Evolutionary conservation across 2,113 vertebrate species (phyloP), one percentile per base, ranked within the genome.

Genomic region (Tetrao urogallus): DNA sequence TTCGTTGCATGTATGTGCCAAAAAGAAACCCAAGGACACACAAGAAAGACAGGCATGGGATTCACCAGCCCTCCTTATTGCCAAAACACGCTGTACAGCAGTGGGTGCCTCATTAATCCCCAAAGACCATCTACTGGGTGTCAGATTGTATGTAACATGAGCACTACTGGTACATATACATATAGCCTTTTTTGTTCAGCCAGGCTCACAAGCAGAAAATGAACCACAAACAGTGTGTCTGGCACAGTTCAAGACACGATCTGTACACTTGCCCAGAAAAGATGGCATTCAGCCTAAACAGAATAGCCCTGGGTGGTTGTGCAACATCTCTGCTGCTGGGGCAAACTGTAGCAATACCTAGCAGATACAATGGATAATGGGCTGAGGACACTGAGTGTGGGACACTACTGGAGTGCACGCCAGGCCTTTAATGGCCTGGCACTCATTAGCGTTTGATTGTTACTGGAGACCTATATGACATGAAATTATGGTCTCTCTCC

Each of bases 251-350:
- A 43, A 82, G 93, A 52, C 94, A 65, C 4, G 82, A 89, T 65
- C 78, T 91, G 91, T 83, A 48, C 30, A 10, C 78, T 74, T 92
- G 93, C 90, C 94, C 95, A 84, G 94, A 82, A 47, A 82, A 88
- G 87, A 92, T 85, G 94, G 92, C 88, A 83, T 7, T 60, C 86
- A 88, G 93, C 94, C 94, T 66, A 12, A 91, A 54, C 13, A 89
- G 74, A 93, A 47, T 1, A 71, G 87, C 73, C 79, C 81, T 54
- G 89, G 94, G 79, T 89, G 94, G 94, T 82, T 78, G 90, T 48
- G 83, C 86, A 73, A 54, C 25, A 2, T 11, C 89, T 25, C 30
- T 86, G 87, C 89, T 82, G 85, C 58, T 7, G 30, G 85, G 91
- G 64, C 75, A 50, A 73, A 66, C 78, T 93, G 89, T 9, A 60